Conservation (phyloP, 2,797 vertebrate species). For the Setipinna tenuifilis region DNA sequence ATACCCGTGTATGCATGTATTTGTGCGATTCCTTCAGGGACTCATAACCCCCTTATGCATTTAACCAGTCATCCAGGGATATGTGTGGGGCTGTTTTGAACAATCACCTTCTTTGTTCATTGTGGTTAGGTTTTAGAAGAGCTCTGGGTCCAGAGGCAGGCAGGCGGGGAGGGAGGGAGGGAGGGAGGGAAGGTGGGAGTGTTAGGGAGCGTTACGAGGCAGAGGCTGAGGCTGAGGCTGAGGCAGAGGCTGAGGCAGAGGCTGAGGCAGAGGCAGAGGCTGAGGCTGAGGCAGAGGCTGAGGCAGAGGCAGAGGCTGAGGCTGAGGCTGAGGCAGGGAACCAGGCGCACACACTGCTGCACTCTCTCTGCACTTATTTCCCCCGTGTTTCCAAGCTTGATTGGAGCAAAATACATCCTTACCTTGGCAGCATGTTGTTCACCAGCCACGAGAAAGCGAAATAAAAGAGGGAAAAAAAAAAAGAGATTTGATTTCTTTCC, state of each 20-base stretch:
- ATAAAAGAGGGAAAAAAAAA: not conserved
- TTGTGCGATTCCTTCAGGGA: not conserved
- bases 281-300: too few relatives aligned
- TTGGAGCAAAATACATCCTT: not conserved
- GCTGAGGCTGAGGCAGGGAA: too few relatives aligned
- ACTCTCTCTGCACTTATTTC: not conserved
- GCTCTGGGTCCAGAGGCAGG: not conserved
- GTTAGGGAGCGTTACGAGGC: too few relatives aligned
- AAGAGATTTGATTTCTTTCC: slow-evolving; percentile 14
- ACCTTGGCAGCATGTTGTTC: not conserved
- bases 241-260: too few relatives aligned
- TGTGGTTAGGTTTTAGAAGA: not conserved
- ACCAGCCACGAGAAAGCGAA: too few relatives aligned
- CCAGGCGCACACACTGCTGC: too few relatives aligned
- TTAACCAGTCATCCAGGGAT: not conserved
- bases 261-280: too few relatives aligned
- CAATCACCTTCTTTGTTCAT: slow-evolving; percentile 11
- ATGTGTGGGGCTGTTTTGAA: not conserved
- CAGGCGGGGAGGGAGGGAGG: not conserved
- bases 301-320: too few relatives aligned
- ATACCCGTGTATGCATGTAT: too few relatives aligned
- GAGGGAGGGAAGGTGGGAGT: too few relatives aligned
- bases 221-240: too few relatives aligned
- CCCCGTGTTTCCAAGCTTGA: not conserved
- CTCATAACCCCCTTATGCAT: slow-evolving; percentile 12